A percentile compares a stretch with the other conserved stretches of the same genome.
These are phyloP conservation scores for Aleiodes testaceus DNA, from an alignment of 2,888 invertebrate genomes.

Conservation along the genomic window DNA sequence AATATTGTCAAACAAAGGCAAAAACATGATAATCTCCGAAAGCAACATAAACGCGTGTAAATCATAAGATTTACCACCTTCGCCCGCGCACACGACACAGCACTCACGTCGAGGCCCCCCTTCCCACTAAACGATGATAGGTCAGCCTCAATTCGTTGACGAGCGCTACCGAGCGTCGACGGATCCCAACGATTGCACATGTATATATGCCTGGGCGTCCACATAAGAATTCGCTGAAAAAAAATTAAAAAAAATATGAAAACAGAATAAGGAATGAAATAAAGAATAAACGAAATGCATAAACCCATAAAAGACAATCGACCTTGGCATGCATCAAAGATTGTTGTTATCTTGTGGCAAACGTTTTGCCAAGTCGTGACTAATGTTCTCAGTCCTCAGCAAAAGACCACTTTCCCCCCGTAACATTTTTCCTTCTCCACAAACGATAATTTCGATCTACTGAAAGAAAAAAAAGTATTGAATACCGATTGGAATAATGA, in stretches of 20 bases:
- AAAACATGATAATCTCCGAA: background rate
- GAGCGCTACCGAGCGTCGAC: constrained; percentile 26
- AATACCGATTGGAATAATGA: background rate
- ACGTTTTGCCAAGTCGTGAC: constrained; percentile 13
- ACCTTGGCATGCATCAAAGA: constrained; percentile 28
- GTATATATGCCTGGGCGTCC: background rate
- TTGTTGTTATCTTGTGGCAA: constrained; percentile 22
- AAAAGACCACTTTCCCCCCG: background rate
- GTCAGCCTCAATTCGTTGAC: constrained; percentile 31
- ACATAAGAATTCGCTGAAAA: constrained; percentile 1
- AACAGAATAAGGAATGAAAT: background rate
- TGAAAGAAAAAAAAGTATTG: background rate
- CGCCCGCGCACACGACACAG: constrained; percentile 15
- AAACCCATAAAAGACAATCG: background rate
- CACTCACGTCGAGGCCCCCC: background rate
- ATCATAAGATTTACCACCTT: constrained; percentile 10
- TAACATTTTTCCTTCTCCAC: background rate
- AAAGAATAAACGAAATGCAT: constrained; percentile 16
- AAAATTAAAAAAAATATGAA: background rate
- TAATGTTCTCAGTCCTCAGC: background rate
- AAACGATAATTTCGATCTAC: background rate
- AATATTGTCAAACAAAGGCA: background rate
- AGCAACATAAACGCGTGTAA: constrained; percentile 10
- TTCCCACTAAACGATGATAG: background rate
- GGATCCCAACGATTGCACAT: constrained; percentile 16